Evolutionary conservation across 35 echinoderm and acorn worm species (phyloP).

Genomic region (Chiridota heheva): DNA sequence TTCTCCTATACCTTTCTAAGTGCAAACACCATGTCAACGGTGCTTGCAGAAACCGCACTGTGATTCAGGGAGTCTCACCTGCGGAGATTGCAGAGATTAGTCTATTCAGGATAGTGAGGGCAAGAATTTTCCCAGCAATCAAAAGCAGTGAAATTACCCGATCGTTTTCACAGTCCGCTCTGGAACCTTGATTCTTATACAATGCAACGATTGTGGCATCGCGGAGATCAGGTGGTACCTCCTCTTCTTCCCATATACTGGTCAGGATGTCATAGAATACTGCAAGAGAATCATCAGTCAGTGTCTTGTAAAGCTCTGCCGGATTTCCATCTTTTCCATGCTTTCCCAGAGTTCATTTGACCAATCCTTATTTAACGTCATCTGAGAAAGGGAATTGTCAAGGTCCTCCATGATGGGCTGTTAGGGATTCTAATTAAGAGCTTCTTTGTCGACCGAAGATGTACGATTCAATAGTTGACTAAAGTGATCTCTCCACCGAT

Average conservation of each 20-base stretch:
- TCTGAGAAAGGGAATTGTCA: neutral
- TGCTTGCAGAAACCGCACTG: constrained; percentile 11
- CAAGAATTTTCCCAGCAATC: neutral
- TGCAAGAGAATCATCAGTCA: neutral
- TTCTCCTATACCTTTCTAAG: constrained; percentile 11
- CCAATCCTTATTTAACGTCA: constrained; percentile 22
- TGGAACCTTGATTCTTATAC: constrained; percentile 44
- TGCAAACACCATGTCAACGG: constrained; percentile 31
- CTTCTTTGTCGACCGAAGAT: neutral
- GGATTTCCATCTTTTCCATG: constrained; percentile 36
- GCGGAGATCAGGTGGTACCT: constrained; percentile 19
- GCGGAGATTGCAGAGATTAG: neutral
- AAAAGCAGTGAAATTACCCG: neutral
- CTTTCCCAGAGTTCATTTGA: constrained; percentile 31
- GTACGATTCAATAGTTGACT: constrained; percentile 22
- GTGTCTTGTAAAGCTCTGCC: constrained; percentile 30
- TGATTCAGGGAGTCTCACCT: constrained; percentile 4
- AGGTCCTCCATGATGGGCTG: neutral
- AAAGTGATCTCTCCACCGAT: constrained; percentile 38
- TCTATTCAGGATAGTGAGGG: neutral
- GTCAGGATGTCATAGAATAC: constrained; percentile 19
- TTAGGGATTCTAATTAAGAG: constrained; percentile 3
- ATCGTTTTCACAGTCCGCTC: constrained; percentile 20
- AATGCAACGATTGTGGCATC: constrained; percentile 43
- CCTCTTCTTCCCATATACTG: constrained; percentile 39